A percentile compares a stretch with the other conserved stretches of the same genome.
phyloP scores from a whole-genome alignment of 2,888 invertebrate species.

The Metopia argyrocephala region DNA sequence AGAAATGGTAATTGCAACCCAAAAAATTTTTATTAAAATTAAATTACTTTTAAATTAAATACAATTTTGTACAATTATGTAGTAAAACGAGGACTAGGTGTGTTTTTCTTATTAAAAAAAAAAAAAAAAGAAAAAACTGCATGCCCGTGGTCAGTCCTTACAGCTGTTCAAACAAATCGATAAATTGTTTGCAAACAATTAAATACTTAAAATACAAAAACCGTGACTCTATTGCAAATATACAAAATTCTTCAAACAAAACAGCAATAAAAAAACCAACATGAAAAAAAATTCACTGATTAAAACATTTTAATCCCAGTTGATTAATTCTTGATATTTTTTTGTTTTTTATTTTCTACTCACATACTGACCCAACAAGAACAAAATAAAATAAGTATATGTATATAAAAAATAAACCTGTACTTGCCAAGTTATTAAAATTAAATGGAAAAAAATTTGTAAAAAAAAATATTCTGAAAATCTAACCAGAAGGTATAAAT shows the following conservation, averaged over 20 bases:
- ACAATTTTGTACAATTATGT: no score
- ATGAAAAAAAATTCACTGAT: slow-evolving; percentile 16
- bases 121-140: neutral
- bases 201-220: neutral
- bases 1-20: no score
- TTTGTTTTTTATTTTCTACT: neutral
- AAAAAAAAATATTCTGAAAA: neutral
- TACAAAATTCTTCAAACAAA: neutral
- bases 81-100: neutral
- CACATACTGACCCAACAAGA: slow-evolving; percentile 47
- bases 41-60: no score
- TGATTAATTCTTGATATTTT: slow-evolving; percentile 16
- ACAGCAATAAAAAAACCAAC: neutral
- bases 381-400: slow-evolving; percentile 5
- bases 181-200: slow-evolving; percentile 21
- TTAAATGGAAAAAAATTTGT: neutral
- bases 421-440: slow-evolving; percentile 12
- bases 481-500: slow-evolving; percentile 41
- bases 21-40: no score
- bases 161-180: slow-evolving; percentile 24
- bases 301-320: slow-evolving; percentile 16
- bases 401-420: slow-evolving; percentile 32
- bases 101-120: neutral
- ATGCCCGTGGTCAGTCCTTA: neutral
- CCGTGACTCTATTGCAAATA: slow-evolving; percentile 31